These are phyloP conservation scores for Cactoblastis cactorum DNA, from an alignment of 2,888 invertebrate genomes.

Conservation along the genomic window DNA sequence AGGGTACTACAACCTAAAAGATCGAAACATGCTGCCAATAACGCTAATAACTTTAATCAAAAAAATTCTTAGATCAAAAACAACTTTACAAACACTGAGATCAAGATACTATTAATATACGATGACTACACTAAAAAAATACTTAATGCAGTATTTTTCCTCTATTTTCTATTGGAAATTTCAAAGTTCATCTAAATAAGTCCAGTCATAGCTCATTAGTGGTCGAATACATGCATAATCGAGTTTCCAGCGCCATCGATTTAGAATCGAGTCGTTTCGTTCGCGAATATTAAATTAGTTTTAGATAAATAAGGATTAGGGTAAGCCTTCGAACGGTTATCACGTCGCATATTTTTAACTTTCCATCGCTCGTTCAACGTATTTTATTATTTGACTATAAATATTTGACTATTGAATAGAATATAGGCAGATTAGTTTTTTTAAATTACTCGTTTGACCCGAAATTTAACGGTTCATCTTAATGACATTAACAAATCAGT, in stretches of 20 bases:
- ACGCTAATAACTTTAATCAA: too few relatives aligned
- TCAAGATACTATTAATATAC: too few relatives aligned
- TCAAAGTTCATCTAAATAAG: background rate
- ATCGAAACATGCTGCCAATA: too few relatives aligned
- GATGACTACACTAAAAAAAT: too few relatives aligned
- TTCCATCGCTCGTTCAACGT: constrained; percentile 1
- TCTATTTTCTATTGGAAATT: background rate
- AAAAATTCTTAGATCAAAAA: too few relatives aligned
- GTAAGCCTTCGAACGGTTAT: background rate
- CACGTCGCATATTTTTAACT: constrained; percentile 2
- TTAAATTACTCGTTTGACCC: background rate
- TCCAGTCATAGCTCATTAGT: background rate
- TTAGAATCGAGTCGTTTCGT: background rate
- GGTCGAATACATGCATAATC: background rate
- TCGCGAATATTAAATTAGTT: constrained; percentile 7
- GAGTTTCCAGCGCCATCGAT: background rate
- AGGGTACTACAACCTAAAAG: too few relatives aligned
- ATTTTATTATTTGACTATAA: constrained; percentile 4
- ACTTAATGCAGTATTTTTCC: too few relatives aligned
- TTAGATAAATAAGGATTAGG: constrained; percentile 3
- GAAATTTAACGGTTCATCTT: background rate
- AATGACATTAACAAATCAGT: background rate
- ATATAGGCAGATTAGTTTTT: background rate
- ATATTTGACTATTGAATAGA: background rate
- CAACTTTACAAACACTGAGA: too few relatives aligned